Evolutionary conservation across 2,888 invertebrate species (phyloP), one percentile per base, ranked within the genome.

Genomic region (Piscicola geometra): DNA sequence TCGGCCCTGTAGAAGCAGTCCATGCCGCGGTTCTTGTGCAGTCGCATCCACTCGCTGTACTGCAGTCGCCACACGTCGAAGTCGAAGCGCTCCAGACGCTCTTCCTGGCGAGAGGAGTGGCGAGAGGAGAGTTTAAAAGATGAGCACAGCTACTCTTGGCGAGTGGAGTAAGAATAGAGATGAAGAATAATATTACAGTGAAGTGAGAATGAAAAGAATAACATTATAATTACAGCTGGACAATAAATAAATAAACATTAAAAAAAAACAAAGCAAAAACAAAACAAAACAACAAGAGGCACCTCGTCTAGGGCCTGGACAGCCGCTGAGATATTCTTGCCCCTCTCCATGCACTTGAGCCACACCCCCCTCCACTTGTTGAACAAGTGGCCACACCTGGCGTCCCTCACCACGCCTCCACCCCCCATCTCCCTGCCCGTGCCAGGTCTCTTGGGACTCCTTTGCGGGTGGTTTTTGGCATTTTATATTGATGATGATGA

Each of bases 51-150:
- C 87, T 93, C 93, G 85, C 97, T 89, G 92, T 97, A 98, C 90
- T 93, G 84, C 88, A 93, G 93, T 81, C 97, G 91, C 99, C 99
- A 99, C 84, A 98, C 96, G 86, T 99, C 98, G 93, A 98, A 99
- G 83, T 94, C 94, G 89, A 99, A 99, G 90, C 96, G 93, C 86
- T 95, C 93, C 78, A 98, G 93, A 81, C 95, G 90, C 87, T 97
- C 94, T 83, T 98, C 89, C 84, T 88, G 83, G n/a, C n/a, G n/a
- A n/a, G n/a, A n/a, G n/a, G n/a, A n/a, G n/a, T n/a, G n/a, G n/a
- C n/a, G n/a, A n/a, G n/a, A n/a, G n/a, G n/a, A n/a, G n/a, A n/a
- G n/a, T n/a, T n/a, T n/a, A n/a, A n/a, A n/a, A n/a, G n/a, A n/a
- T n/a, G n/a, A n/a, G n/a, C n/a, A n/a, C n/a, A n/a, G n/a, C n/a